These are phyloP conservation scores for Girardinichthys multiradiatus DNA, from an alignment of 2,113 vertebrate genomes.

Conservation along the genomic window DNA sequence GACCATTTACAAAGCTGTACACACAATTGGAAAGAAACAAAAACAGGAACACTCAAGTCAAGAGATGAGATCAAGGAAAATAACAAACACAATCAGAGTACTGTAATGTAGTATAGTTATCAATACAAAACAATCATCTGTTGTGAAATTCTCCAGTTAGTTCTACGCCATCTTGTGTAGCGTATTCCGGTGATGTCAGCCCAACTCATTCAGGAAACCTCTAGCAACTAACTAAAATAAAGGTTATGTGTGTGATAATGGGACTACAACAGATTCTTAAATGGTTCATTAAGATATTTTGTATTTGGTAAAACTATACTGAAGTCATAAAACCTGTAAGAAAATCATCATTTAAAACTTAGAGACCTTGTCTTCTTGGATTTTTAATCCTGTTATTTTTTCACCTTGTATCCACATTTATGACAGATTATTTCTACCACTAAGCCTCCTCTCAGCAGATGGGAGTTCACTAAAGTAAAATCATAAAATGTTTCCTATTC, in stretches of 20 bases:
- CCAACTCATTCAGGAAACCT: neutral
- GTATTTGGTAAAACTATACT: neutral
- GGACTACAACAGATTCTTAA: neutral
- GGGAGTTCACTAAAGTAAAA: constrained; percentile 22
- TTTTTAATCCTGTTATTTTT: neutral
- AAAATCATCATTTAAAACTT: constrained; percentile 1
- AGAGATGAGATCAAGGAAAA: too few species aligned
- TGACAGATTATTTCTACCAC: constrained; percentile 8
- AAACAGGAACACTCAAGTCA: neutral
- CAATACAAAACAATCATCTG: too few species aligned
- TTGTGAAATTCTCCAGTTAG: too few species aligned
- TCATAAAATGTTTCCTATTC: constrained; percentile 47
- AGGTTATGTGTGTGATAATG: too few species aligned
- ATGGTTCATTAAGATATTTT: neutral
- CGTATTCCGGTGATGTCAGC: neutral
- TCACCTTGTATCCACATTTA: neutral
- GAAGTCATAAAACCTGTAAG: neutral
- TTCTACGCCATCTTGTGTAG: neutral
- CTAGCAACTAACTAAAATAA: neutral
- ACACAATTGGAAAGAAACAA: neutral
- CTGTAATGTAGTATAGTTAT: too few species aligned
- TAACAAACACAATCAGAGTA: too few species aligned
- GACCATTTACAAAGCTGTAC: neutral
- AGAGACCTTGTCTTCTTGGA: neutral
- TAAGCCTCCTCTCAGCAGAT: constrained; percentile 10